A percentile compares a stretch with the other conserved stretches of the same genome.
Conservation (phyloP, 2,888 invertebrate genomes). For the Glyphotaelius pellucidus region DNA sequence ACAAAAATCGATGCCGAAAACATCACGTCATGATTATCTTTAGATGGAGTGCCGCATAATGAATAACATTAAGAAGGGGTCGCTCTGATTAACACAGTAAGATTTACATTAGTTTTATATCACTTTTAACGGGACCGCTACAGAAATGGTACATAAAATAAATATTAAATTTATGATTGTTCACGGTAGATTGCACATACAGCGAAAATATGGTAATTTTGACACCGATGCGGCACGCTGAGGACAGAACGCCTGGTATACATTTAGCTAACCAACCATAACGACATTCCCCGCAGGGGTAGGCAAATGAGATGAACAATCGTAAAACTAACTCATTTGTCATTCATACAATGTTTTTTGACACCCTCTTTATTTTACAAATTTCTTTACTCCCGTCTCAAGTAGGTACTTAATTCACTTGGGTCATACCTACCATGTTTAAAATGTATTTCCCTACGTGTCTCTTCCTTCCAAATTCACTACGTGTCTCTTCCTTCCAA, state of each 20-base stretch:
- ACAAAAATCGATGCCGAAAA: neutral
- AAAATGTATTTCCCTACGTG: no score
- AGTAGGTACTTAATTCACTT: no score
- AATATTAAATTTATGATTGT: neutral
- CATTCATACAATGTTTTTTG: no score
- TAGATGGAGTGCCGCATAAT: neutral
- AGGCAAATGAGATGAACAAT: neutral
- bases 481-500: no score
- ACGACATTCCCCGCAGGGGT: neutral
- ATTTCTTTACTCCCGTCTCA: no score
- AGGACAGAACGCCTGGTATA: neutral
- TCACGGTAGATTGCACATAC: neutral
- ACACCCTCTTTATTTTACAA: no score
- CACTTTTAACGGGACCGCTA: slow-evolving; percentile 3
- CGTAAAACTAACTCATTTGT: neutral
- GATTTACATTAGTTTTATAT: neutral
- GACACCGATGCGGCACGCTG: neutral
- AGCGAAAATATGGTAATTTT: neutral
- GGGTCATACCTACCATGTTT: no score
- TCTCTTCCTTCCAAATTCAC: no score
- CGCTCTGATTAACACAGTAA: neutral
- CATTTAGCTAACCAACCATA: neutral
- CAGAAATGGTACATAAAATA: neutral
- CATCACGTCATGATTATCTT: neutral
- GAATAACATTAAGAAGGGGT: neutral